These are phyloP conservation scores for Pituophis catenifer DNA, from an alignment of 2,113 vertebrate genomes.

Conservation along the genomic window DNA sequence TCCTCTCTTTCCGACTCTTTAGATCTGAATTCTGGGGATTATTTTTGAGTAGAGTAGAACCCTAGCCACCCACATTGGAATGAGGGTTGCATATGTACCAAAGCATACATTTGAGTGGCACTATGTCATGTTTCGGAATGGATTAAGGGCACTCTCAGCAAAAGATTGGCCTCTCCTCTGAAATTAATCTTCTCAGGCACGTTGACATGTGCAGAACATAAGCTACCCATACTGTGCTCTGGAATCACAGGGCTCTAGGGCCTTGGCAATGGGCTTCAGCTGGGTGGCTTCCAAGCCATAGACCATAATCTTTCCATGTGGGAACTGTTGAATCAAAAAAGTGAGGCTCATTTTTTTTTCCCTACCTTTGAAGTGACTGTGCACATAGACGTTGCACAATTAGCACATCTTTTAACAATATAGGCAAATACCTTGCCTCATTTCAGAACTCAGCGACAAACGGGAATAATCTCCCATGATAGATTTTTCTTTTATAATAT, in stretches of 20 bases:
- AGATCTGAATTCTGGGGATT: not conserved
- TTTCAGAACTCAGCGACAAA: not conserved
- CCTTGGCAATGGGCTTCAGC: not conserved
- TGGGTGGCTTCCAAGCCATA: not conserved
- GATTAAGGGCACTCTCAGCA: not conserved
- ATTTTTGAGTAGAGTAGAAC: not conserved
- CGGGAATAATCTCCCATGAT: not conserved
- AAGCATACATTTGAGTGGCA: not conserved
- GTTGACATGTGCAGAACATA: slow-evolving; percentile 14
- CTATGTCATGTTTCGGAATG: not conserved
- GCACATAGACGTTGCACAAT: slow-evolving; percentile 12
- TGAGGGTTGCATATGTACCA: not conserved
- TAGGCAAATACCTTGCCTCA: not conserved
- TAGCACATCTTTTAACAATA: slow-evolving; percentile 7
- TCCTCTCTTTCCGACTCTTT: not conserved
- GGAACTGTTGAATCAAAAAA: slow-evolving; percentile 1
- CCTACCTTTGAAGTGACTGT: slow-evolving; percentile 20
- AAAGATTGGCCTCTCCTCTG: not conserved
- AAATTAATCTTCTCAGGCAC: slow-evolving; percentile 4
- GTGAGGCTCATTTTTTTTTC: not conserved
- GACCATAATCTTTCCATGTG: slow-evolving; percentile 16
- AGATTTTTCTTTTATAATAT: not conserved
- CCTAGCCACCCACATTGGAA: not conserved
- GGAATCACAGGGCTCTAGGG: not conserved
- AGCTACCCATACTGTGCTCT: not conserved